phyloP scores from a whole-genome alignment of 2,113 vertebrate genomes.

The Chroicocephalus ridibundus region DNA sequence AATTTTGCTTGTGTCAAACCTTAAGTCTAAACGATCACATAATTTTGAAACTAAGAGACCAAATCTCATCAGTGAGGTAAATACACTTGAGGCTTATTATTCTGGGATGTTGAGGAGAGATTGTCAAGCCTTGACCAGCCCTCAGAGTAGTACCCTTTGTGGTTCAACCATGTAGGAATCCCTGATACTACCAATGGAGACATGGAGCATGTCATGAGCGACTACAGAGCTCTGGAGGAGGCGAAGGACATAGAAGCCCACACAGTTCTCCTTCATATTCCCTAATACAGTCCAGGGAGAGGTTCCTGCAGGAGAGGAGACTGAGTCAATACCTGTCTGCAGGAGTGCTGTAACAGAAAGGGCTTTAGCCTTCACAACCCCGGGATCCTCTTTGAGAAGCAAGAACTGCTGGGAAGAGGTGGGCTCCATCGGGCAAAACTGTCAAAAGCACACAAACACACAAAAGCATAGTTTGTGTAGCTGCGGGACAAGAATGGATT shows the following conservation, averaged over 20 bases:
- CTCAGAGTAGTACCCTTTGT: not conserved
- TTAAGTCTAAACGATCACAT: not conserved
- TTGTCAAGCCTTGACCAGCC: not conserved
- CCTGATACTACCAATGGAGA: not conserved
- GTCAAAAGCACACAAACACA: not conserved
- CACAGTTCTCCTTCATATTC: not conserved
- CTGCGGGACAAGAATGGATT: not conserved
- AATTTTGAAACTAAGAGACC: not conserved
- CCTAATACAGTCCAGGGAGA: not conserved
- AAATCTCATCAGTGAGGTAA: not conserved
- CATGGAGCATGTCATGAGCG: not conserved
- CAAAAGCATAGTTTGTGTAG: not conserved
- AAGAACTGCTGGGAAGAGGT: not conserved
- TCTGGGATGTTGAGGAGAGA: not conserved
- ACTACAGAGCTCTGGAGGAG: not conserved
- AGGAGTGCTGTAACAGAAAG: not conserved
- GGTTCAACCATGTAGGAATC: not conserved
- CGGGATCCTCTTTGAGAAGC: not conserved
- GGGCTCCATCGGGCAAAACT: not conserved
- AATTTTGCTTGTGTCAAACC: not conserved
- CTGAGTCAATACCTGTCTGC: not conserved
- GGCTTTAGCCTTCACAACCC: not conserved
- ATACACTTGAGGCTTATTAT: not conserved
- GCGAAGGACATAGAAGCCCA: not conserved
- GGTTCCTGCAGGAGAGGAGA: not conserved